These are phyloP conservation scores for Nixonia krombeini DNA, from an alignment of 1,140 invertebrate species.

Conservation along the genomic window DNA sequence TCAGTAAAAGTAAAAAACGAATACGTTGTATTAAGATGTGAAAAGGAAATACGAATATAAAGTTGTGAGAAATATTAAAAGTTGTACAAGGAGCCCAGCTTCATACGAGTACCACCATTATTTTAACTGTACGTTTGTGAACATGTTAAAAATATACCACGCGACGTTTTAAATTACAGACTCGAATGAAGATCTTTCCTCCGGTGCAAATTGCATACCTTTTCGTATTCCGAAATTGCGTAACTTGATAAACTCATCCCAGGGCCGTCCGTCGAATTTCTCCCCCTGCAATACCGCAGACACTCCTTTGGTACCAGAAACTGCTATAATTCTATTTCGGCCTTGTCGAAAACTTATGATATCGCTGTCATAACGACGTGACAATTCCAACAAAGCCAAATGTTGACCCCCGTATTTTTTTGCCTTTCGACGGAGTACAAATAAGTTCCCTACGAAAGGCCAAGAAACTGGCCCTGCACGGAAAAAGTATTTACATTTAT, in stretches of 20 bases:
- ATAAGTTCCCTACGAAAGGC: constrained; percentile 78
- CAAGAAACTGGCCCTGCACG: constrained; percentile 78
- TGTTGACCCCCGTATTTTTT: constrained; percentile 75
- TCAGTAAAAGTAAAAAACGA: too few relatives aligned
- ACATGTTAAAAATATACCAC: neutral
- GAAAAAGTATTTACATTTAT: too few relatives aligned
- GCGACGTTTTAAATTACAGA: neutral
- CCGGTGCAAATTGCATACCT: constrained; percentile 63
- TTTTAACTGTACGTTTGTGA: too few relatives aligned
- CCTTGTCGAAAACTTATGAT: constrained; percentile 80
- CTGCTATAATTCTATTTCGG: constrained; percentile 74
- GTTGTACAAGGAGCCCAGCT: neutral
- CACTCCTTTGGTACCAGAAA: constrained; percentile 74
- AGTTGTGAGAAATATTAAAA: too few relatives aligned
- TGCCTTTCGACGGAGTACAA: constrained; percentile 72
- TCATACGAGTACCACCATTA: too few relatives aligned
- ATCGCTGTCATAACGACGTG: constrained; percentile 75
- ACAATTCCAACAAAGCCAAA: constrained; percentile 74
- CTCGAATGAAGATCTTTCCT: neutral
- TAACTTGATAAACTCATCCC: constrained; percentile 80
- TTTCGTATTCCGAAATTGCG: constrained; percentile 78
- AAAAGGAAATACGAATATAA: too few relatives aligned
- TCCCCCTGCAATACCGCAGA: constrained; percentile 76
- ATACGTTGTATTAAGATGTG: too few relatives aligned
- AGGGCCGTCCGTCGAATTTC: constrained; percentile 80